These are phyloP conservation scores for Montipora sp. DNA, from an alignment of 64 coral and sea anemone genomes.

Conservation along the genomic window DNA sequence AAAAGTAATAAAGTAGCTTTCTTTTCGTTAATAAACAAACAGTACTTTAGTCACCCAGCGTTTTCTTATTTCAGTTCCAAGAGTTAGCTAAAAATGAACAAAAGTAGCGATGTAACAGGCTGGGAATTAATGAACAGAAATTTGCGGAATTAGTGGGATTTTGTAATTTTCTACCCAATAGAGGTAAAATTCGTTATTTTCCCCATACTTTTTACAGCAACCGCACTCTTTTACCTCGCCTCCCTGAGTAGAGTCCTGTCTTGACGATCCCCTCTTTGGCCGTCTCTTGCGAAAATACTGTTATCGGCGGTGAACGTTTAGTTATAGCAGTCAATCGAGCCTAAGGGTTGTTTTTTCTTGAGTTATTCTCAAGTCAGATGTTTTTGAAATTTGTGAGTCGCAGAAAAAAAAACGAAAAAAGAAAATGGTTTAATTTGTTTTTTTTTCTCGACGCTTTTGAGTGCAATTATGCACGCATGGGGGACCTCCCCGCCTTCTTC, in stretches of 20 bases:
- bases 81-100: not conserved
- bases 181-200: not conserved
- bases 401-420: not conserved
- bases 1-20: conserved; percentile 22
- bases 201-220: not conserved
- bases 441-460: not conserved
- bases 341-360: not conserved
- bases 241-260: not conserved
- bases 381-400: not conserved
- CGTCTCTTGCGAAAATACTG: not conserved
- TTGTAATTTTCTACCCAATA: not conserved
- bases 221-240: not conserved
- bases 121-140: not conserved
- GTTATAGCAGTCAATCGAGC: not conserved
- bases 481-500: conserved; percentile 13
- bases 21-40: conserved; percentile 18
- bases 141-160: not conserved
- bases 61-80: not conserved
- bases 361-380: conserved; percentile 40
- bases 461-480: not conserved
- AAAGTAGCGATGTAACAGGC: not conserved
- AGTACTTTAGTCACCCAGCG: not conserved
- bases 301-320: not conserved
- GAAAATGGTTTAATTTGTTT: not conserved
- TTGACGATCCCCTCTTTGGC: not conserved